Evolutionary conservation across 2,113 vertebrate species (phyloP), one percentile per base, ranked within the genome.

Genomic region (Paracanthobrama guichenoti): DNA sequence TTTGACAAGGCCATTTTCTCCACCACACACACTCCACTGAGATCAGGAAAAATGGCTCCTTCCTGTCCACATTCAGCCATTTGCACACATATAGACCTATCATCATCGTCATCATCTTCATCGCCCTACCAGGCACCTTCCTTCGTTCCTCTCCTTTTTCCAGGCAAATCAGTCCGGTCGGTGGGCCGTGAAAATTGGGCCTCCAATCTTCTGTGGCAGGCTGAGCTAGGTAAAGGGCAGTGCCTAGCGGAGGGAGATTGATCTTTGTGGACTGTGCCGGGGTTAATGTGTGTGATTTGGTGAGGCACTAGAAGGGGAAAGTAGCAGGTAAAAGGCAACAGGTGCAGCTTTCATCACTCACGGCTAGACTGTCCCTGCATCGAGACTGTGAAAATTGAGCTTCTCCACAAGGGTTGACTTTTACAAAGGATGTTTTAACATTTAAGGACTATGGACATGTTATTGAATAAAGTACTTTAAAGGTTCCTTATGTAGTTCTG

Each of bases 251-350:
- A 86, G 77, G 90, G 87, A 87, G 91, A 94, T 93, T 93, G 90
- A 92, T 92, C 91, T 91, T 88, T 85, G 84, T 82, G 88, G 89
- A 91, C 83, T 86, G 86, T 88, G 89, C 88, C 88, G 84, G 86
- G 91, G 90, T 93, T 94, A 93, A 94, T 92, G 89, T 89, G 91
- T 93, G 91, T 93, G 88, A 94, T 94, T 93, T 91, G 88, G 91
- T 88, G 81, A 88, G 89, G 86, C 90, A 87, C 91, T 88, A 86
- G 88, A 80, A 69, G 88, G 78, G 90, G 86, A 93, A 92, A 93
- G 92, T 90, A 88, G 81, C 87, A 88, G 90, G 86, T 87, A 87
- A 88, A 86, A 35, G 81, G 67, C 88, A 86, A 91, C 85, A 88
- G 86, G 79, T 87, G 89, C 87, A 75, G 85, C 78, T 80, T 87